phyloP scores from a whole-genome alignment of 2,888 invertebrate species.

The Cepaea hortensis region DNA sequence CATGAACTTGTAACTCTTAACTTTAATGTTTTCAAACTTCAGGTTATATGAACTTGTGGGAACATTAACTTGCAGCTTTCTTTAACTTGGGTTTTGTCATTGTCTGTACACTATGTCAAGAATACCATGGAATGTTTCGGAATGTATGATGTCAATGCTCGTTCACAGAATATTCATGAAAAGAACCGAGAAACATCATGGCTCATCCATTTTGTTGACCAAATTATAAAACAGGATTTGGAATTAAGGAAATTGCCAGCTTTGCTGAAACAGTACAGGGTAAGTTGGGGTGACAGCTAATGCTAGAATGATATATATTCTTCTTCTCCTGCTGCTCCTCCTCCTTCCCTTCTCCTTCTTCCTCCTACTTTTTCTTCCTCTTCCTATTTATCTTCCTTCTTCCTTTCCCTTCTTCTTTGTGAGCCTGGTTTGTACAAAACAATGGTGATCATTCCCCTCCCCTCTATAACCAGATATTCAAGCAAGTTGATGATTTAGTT shows the following conservation, averaged over 20 bases:
- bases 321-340: not conserved
- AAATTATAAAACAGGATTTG: slow-evolving; percentile 76
- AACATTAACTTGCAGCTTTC: no score
- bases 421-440: no score
- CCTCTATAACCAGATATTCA: no score
- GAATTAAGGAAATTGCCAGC: slow-evolving; percentile 82
- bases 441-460: no score
- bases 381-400: not conserved
- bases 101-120: no score
- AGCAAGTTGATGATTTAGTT: no score
- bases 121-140: no score
- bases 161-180: slow-evolving; percentile 21
- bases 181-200: slow-evolving; percentile 61
- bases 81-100: no score
- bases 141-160: not conserved
- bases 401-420: not conserved
- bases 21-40: no score
- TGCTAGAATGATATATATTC: not conserved
- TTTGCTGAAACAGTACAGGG: slow-evolving; percentile 78
- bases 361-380: not conserved
- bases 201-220: slow-evolving; percentile 76
- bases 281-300: slow-evolving; percentile 51
- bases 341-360: not conserved
- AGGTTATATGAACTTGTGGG: no score
- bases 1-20: no score